These are phyloP conservation scores for Drosophila colorata DNA, from an alignment of 2,888 invertebrate genomes.

Conservation along the genomic window DNA sequence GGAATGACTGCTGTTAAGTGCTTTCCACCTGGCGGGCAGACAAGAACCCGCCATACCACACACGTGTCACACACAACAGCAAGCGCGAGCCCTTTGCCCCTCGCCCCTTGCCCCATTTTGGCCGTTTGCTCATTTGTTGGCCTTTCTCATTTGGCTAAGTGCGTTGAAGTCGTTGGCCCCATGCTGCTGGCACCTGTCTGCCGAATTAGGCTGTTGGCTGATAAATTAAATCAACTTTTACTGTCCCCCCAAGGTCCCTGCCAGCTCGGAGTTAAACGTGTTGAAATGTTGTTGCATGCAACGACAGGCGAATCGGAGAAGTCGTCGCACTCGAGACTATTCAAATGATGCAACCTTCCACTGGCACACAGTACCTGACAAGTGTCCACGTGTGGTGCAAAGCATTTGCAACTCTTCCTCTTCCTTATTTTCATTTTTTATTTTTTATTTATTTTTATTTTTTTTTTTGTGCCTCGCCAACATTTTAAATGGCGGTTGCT, in stretches of 20 bases:
- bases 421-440: neutral
- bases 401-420: slow-evolving; percentile 45
- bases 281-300: slow-evolving; percentile 12
- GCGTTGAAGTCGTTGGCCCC: slow-evolving; percentile 76
- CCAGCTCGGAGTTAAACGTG: slow-evolving; percentile 32
- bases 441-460: neutral
- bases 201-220: slow-evolving; percentile 69
- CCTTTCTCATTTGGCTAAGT: slow-evolving; percentile 81
- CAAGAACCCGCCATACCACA: slow-evolving; percentile 36
- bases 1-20: slow-evolving; percentile 57
- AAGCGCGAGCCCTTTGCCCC: slow-evolving; percentile 29
- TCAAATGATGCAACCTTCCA: slow-evolving; percentile 41
- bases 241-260: neutral
- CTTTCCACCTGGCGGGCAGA: slow-evolving; percentile 71
- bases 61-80: slow-evolving; percentile 57
- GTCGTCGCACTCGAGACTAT: slow-evolving; percentile 59
- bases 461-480: slow-evolving; percentile 51
- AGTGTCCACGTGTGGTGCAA: slow-evolving; percentile 74
- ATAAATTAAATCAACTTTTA: slow-evolving; percentile 65
- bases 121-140: slow-evolving; percentile 75
- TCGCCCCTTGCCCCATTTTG: neutral
- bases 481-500: slow-evolving; percentile 68
- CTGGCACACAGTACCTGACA: slow-evolving; percentile 20
- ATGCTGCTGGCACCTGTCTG: slow-evolving; percentile 25
- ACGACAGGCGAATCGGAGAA: slow-evolving; percentile 18